Base-by-base conservation (phyloP, 2,888 invertebrate species). In the Drosophila meridiana region DNA sequence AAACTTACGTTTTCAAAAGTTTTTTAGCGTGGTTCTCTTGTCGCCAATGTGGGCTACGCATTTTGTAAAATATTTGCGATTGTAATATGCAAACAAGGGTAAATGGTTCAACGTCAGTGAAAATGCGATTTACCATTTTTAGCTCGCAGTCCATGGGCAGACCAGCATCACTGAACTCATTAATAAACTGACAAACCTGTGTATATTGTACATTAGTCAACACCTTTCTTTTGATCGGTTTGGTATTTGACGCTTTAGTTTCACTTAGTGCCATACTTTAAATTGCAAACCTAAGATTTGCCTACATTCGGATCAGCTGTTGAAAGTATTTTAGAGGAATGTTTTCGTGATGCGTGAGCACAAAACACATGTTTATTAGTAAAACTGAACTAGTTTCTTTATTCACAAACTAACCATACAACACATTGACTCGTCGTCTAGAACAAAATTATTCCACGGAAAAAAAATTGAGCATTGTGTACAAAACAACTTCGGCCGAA, bases 11-110 rank as follows among this genome's bases (percentile, higher is more conserved):
- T 80, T 85, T 79, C 2, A 91, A 94, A 76, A 95, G 94, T 88
- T 94, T 94, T 74, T 94, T 94, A 30, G 94, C 94, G 67, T 94
- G 94, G 9, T 94, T 93, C 59, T 95, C 95, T 42, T 95, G 94
- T 82, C 94, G 95, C 76, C 94, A 93, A 88, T 96, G 95, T 70
- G 94, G 95, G 13, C 93, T 92, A 90, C 95, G 96, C 94, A 96
- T 95, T 69, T 94, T 94, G 82, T 95, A 94, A 89, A 95, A 95
- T 53, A 95, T 94, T 83, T 96, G 94, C 52, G 95, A 93, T 34
- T 95, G 95, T 67, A 96, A 91, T 80, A 97, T 96, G 90, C 97
- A 96, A 62, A 95, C 95, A 43, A 97, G 86, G 0, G 96, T 95
- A 60, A 94, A 92, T 52, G 94, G 91, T 56, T 95, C 94, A 62